Conservation (phyloP, 2,888 invertebrate species). For the Schrankia costaestrigalis region DNA sequence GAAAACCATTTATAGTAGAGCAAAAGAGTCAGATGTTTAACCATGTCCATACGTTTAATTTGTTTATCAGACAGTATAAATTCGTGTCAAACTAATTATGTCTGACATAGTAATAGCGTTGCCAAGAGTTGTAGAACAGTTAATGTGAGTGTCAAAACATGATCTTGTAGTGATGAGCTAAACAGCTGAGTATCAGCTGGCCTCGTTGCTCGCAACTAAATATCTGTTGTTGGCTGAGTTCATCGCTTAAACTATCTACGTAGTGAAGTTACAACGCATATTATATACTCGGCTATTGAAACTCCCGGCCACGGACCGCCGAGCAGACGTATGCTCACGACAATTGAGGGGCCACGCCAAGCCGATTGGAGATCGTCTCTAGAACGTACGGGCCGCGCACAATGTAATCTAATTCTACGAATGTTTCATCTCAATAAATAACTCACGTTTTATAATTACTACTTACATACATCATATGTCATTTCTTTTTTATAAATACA, state of each 20-base stretch:
- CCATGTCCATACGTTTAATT: too few species aligned
- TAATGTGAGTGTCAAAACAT: conserved; percentile 44
- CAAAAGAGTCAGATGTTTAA: too few species aligned
- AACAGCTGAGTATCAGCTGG: conserved; percentile 68
- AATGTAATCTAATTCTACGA: conserved; percentile 47
- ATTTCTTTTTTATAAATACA: conserved; percentile 21
- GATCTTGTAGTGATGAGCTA: conserved; percentile 50
- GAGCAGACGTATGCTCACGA: conserved; percentile 45
- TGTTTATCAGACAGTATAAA: conserved; percentile 16
- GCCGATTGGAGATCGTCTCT: conserved; percentile 49
- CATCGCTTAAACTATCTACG: conserved; percentile 59
- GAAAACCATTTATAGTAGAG: too few species aligned
- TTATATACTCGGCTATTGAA: conserved; percentile 43
- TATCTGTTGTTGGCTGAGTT: conserved; percentile 53
- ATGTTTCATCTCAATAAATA: conserved; percentile 29
- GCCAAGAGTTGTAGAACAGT: conserved; percentile 36
- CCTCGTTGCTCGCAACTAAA: conserved; percentile 43
- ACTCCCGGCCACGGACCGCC: conserved; percentile 34
- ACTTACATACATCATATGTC: conserved; percentile 19
- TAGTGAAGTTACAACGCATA: conserved; percentile 33
- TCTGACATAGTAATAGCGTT: conserved; percentile 39
- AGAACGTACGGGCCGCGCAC: conserved; percentile 43
- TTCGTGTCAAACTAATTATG: conserved; percentile 16
- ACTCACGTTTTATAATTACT: conserved; percentile 23
- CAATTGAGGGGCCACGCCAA: conserved; percentile 60